Conservation (phyloP, 2,113 vertebrate genomes). For the Notothenia rossii region DNA sequence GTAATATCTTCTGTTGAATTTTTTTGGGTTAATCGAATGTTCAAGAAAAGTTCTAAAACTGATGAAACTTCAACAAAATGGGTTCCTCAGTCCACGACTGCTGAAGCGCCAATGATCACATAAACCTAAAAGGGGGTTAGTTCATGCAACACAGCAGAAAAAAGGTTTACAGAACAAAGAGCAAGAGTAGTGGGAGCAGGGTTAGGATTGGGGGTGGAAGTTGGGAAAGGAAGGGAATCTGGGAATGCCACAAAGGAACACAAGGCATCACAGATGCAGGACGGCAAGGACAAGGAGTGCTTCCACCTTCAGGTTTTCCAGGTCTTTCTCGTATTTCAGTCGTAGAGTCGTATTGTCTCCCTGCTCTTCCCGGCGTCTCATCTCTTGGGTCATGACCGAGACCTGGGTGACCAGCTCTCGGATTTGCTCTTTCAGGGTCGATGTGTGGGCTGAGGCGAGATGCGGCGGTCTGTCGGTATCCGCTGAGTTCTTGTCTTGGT, state of each 20-base stretch:
- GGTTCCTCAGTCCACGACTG: constrained; percentile 70
- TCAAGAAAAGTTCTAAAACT: not conserved
- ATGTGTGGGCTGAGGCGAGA: not conserved
- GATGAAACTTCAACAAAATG: constrained; percentile 62
- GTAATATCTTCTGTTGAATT: not conserved
- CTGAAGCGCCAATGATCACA: constrained; percentile 41
- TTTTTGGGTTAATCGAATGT: not conserved
- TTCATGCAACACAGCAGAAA: constrained; percentile 81
- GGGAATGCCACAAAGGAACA: constrained; percentile 83
- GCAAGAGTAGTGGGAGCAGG: constrained; percentile 35
- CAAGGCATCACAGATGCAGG: constrained; percentile 83
- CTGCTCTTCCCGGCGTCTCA: constrained; percentile 76
- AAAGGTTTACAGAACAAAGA: constrained; percentile 58
- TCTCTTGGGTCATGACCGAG: constrained; percentile 80
- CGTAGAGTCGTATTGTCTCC: constrained; percentile 76
- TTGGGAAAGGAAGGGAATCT: constrained; percentile 64
- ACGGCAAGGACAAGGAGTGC: constrained; percentile 82
- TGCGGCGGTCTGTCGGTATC: not conserved
- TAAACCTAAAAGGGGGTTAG: constrained; percentile 67
- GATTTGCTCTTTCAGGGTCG: constrained; percentile 78
- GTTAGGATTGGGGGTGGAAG: constrained; percentile 51
- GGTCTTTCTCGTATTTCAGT: constrained; percentile 87
- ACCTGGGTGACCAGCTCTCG: constrained; percentile 81
- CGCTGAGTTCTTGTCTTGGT: constrained; percentile 1
- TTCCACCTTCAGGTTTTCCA: constrained; percentile 89